A percentile compares a stretch with the other conserved stretches of the same genome.
phyloP scores from a whole-genome alignment of 2,113 vertebrate species.

The Loxodonta africana region DNA sequence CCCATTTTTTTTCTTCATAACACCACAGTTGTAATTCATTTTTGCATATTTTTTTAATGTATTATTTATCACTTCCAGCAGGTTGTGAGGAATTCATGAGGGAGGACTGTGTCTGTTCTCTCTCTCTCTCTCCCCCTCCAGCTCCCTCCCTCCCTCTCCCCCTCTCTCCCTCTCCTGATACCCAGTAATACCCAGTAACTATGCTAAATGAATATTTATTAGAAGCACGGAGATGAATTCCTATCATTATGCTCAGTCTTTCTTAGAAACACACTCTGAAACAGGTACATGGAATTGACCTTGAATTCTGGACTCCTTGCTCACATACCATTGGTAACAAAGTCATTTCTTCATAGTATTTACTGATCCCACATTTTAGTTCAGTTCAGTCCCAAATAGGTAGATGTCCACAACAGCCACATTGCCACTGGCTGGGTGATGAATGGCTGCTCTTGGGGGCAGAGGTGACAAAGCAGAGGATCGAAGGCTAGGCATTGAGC shows the following conservation, averaged over 20 bases:
- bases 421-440: not conserved
- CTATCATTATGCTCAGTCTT: not conserved
- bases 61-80: not conserved
- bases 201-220: not conserved
- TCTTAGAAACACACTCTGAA: not conserved
- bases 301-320: not conserved
- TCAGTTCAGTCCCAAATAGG: not conserved
- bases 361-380: no score
- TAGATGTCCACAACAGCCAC: not conserved
- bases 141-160: no score
- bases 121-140: not conserved
- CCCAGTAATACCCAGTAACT: not conserved
- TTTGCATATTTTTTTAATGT: not conserved
- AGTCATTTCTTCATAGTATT: not conserved
- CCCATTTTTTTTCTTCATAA: not conserved
- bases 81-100: not conserved
- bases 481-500: accelerated
- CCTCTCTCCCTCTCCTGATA: no score
- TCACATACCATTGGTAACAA: not conserved
- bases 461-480: not conserved
- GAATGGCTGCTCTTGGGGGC: not conserved
- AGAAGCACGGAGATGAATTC: not conserved
- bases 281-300: not conserved
- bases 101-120: not conserved
- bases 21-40: not conserved